Evolutionary conservation across 2,888 invertebrate species (phyloP), one percentile per base, ranked within the genome.

Genomic region (Pseudococcus jackbeardsleyi): DNA sequence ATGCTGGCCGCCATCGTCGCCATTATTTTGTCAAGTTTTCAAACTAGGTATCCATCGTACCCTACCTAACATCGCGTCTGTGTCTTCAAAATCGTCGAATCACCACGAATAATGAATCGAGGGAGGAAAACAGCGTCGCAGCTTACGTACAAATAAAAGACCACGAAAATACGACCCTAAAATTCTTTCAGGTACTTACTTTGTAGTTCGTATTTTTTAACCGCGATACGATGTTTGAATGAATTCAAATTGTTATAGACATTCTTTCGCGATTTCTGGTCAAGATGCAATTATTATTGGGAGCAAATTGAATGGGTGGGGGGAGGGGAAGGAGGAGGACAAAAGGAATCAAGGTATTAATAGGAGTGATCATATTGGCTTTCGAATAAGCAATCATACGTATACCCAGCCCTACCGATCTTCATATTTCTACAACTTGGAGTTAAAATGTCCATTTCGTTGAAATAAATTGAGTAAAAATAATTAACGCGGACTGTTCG

Each of bases 391-490:
- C 26, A 33, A 33, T 1, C 26, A 1, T 33, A 33, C 26, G 3
- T 3, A 33, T 33, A 33, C 3, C 3, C 3, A 33, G 1, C 1
- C 26, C 26, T 33, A 33, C 3, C 3, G 26, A n/a, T n/a, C n/a
- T n/a, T n/a, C 26, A 1, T 33, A 33, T 33, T 2, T 3, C 26
- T 33, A 72, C 26, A 72, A 72, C n/a, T 39, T 33, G 1, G 42
- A 3, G 77, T 79, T 42, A 79, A 79, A 79, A 42, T 79, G 79
- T 79, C 79, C 42, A 79, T 79, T 79, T 79, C 79, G 79, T 79
- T 79, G 79, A 42, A 42, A 79, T 33, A 33, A 33, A 33, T 33
- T 33, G 26, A 33, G 26, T 79, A 79, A 79, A 79, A 79, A 79
- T 79, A 79, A 79, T 79, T 79, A 79, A 79, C 79, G 42, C 68